A percentile compares a stretch with the other conserved stretches of the same genome.
Conservation (phyloP, 1,140 invertebrate genomes). For the Aphaenogaster floridana region DNA sequence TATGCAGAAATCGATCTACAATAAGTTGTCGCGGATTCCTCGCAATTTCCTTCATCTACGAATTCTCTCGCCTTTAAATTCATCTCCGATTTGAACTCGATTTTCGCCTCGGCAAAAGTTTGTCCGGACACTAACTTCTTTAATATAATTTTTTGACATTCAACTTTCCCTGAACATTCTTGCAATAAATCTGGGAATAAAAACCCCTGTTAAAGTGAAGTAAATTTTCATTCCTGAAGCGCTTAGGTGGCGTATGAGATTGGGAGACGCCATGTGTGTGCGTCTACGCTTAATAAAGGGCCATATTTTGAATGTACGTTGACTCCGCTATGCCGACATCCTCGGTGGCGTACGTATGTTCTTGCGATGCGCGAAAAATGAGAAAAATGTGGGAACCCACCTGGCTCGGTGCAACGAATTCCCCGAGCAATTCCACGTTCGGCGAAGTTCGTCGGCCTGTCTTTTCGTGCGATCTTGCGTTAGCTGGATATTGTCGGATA, state of each 20-base stretch:
- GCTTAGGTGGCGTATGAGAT: not conserved
- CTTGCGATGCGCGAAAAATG: constrained; percentile 15
- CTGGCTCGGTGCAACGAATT: constrained; percentile 7
- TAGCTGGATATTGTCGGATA: constrained; percentile 6
- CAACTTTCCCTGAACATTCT: not conserved
- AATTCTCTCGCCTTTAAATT: constrained; percentile 15
- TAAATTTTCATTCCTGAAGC: constrained; percentile 30
- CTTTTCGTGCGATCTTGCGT: constrained; percentile 15
- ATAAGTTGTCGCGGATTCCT: not conserved
- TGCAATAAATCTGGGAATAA: constrained; percentile 3
- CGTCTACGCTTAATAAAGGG: constrained; percentile 16
- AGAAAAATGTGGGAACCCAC: constrained; percentile 6
- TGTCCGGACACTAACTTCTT: not conserved
- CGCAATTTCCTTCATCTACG: not conserved
- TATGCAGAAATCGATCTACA: not conserved
- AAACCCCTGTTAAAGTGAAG: not conserved
- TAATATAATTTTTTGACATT: constrained; percentile 6
- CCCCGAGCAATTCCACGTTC: constrained; percentile 28
- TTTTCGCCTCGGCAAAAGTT: not conserved
- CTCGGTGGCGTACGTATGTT: not conserved
- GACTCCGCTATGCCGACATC: not conserved
- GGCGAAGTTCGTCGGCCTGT: not conserved
- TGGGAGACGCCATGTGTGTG: not conserved
- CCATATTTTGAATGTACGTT: not conserved
- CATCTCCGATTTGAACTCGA: not conserved